Evolutionary conservation across 2,797 vertebrate genomes (phyloP).

Genomic region (Nannoperca australis): DNA sequence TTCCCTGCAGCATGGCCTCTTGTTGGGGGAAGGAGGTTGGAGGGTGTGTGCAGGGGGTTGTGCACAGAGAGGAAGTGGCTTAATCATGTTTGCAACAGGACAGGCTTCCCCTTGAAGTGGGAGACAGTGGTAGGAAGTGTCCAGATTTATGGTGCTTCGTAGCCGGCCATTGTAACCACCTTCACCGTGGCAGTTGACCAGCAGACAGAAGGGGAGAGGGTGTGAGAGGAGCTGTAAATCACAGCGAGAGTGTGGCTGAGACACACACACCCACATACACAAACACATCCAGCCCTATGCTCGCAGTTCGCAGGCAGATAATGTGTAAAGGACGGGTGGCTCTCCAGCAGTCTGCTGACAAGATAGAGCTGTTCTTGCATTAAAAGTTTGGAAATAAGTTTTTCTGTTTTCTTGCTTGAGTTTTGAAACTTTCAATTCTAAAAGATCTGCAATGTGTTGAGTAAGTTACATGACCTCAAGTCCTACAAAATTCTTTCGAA

Average conservation of each 20-base stretch:
- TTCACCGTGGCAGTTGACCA: constrained; percentile 81
- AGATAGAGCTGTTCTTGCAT: constrained; percentile 56
- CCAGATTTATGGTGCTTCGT: constrained; percentile 84
- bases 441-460: not conserved
- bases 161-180: constrained; percentile 73
- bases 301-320: constrained; percentile 63
- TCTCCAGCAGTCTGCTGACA: constrained; percentile 58
- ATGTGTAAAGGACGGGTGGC: constrained; percentile 64
- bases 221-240: constrained; percentile 82
- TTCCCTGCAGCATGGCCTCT: constrained; percentile 54
- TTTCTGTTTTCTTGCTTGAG: constrained; percentile 5
- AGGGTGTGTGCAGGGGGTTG: constrained; percentile 51
- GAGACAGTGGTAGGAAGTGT: constrained; percentile 87
- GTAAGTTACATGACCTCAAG: not conserved
- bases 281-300: constrained; percentile 54
- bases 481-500: not conserved
- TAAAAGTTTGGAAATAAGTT: constrained; percentile 21
- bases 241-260: constrained; percentile 74
- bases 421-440: constrained; percentile 22
- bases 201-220: constrained; percentile 76
- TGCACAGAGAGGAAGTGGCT: constrained; percentile 76
- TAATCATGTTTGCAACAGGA: constrained; percentile 85
- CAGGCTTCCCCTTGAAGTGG: constrained; percentile 85
- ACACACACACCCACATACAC: constrained; percentile 61
- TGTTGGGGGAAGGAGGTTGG: constrained; percentile 34